These are phyloP conservation scores for Laothoe populi DNA, from an alignment of 2,888 invertebrate species.

Conservation along the genomic window DNA sequence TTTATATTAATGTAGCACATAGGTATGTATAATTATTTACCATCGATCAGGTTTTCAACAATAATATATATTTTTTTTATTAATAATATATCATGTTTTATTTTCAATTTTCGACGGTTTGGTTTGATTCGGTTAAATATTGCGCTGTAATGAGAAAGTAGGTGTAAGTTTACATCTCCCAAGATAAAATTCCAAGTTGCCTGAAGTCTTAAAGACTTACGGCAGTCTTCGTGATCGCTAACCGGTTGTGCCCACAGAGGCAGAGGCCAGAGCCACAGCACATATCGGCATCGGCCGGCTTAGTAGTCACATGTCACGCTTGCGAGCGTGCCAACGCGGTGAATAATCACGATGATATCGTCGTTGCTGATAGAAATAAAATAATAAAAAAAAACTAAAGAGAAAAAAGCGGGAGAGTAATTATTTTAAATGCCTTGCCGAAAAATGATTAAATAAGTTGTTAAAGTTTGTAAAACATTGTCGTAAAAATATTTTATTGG, in stretches of 20 bases:
- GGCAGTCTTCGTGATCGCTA: constrained; percentile 6
- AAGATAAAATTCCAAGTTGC: not conserved
- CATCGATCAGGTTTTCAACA: no score
- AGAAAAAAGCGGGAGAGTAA: not conserved
- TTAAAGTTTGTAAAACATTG: not conserved
- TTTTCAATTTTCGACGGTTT: no score
- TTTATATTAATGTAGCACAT: no score
- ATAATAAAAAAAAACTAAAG: not conserved
- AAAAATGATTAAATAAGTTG: not conserved
- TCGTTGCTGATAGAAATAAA: no score
- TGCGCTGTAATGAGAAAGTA: no score
- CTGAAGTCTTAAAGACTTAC: not conserved
- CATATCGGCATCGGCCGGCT: constrained; percentile 28
- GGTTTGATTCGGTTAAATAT: no score
- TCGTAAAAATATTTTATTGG: not conserved
- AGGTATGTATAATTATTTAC: no score
- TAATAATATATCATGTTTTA: no score
- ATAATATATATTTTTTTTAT: not conserved
- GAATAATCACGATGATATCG: constrained; percentile 13
- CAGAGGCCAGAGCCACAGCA: not conserved
- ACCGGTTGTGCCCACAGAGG: constrained; percentile 8
- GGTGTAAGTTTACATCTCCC: no score
- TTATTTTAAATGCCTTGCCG: not conserved
- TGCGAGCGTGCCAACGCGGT: constrained; percentile 1
- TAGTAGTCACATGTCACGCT: constrained; percentile 31